A percentile compares a stretch with the other conserved stretches of the same genome.
Conservation (phyloP, 2,113 vertebrate species). For the Reinhardtius hippoglossoides region DNA sequence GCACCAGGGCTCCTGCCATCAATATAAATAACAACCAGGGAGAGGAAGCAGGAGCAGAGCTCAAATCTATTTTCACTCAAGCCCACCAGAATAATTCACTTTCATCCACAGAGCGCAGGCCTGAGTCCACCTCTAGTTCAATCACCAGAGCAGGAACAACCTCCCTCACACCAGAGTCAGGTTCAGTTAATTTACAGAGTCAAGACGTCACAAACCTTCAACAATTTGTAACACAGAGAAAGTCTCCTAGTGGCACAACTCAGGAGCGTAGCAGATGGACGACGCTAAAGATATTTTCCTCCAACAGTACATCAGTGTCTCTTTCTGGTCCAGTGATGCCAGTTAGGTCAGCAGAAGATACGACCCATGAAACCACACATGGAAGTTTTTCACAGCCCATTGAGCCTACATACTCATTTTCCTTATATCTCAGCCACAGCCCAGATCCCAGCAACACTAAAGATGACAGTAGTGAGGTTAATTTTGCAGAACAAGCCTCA, state of each 20-base stretch:
- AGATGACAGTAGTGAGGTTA: neutral
- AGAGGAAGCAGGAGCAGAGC: constrained; percentile 45
- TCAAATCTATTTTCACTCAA: constrained; percentile 52
- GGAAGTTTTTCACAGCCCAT: constrained; percentile 1
- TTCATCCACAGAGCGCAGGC: constrained; percentile 21
- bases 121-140: constrained; percentile 10
- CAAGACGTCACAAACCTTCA: constrained; percentile 13
- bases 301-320: constrained; percentile 10
- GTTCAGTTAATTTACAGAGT: constrained; percentile 14
- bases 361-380: constrained; percentile 21
- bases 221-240: constrained; percentile 20
- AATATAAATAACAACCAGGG: constrained; percentile 61
- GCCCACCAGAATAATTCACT: constrained; percentile 51
- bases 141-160: constrained; percentile 8
- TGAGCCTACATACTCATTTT: no score
- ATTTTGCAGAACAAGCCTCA: constrained; percentile 8
- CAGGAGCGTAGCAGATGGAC: constrained; percentile 6
- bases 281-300: constrained; percentile 1
- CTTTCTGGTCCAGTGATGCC: constrained; percentile 17
- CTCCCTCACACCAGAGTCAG: constrained; percentile 9
- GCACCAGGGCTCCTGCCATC: constrained; percentile 47
- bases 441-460: constrained; percentile 8
- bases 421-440: no score
- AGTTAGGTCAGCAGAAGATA: neutral
- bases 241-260: constrained; percentile 7